Percentiles rank a stretch among this genome's conserved stretches.
These are phyloP conservation scores for Hartigia nigra DNA, from an alignment of 2,888 invertebrate genomes.

Conservation along the genomic window DNA sequence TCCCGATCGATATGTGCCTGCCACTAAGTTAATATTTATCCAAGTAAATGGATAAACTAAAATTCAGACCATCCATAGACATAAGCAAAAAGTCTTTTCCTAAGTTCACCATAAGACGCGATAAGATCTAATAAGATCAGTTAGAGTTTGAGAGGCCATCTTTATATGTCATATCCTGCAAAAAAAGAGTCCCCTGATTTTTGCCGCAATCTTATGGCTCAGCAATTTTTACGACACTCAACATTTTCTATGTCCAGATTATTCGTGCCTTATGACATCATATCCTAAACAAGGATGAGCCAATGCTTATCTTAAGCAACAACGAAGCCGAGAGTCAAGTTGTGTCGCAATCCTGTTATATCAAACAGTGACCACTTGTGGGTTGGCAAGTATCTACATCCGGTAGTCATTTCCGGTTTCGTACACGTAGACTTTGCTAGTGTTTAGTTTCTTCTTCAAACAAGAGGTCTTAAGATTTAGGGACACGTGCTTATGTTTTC, in stretches of 20 bases:
- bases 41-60: neutral
- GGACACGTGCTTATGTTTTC: slow-evolving; percentile 8
- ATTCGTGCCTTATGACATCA: neutral
- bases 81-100: neutral
- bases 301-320: neutral
- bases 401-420: neutral
- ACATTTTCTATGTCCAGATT: neutral
- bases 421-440: neutral
- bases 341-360: neutral
- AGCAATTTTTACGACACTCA: neutral
- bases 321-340: neutral
- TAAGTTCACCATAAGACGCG: neutral
- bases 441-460: neutral
- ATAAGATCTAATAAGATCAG: neutral
- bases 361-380: neutral
- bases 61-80: neutral
- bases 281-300: neutral
- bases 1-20: neutral
- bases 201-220: neutral
- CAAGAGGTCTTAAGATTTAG: neutral
- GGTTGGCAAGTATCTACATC: neutral
- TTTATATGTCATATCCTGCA: neutral
- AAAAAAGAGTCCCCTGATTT: neutral
- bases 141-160: neutral
- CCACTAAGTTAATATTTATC: neutral